phyloP scores from a whole-genome alignment of 2,113 vertebrate genomes.

The Xyrauchen texanus region DNA sequence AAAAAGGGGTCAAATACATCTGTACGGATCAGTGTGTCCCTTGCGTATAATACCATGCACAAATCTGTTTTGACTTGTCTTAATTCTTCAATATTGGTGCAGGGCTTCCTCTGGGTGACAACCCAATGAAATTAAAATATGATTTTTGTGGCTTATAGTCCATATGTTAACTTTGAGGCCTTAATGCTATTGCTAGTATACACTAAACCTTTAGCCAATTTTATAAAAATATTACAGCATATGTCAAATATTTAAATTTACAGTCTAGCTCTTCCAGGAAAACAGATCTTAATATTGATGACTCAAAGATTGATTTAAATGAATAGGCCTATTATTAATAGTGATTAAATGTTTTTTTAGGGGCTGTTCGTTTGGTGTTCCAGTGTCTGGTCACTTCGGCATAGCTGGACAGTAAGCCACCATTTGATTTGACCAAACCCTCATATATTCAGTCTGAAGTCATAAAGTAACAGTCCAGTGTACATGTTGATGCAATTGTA shows the following conservation, averaged over 20 bases:
- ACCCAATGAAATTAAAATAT: neutral
- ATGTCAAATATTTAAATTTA: too few species aligned
- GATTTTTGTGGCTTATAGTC: too few species aligned
- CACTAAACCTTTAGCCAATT: too few species aligned
- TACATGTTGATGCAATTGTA: too few species aligned
- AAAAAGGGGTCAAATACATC: slow-evolving; percentile 23
- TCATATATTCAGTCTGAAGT: too few species aligned
- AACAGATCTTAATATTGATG: too few species aligned
- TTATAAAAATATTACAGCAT: too few species aligned
- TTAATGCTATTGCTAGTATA: too few species aligned
- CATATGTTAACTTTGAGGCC: too few species aligned
- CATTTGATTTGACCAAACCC: neutral
- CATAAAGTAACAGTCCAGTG: too few species aligned
- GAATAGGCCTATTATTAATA: neutral
- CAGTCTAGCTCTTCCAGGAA: too few species aligned
- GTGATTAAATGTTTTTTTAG: slow-evolving; percentile 65
- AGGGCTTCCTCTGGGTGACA: slow-evolving; percentile 7
- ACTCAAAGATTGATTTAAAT: neutral
- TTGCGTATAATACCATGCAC: neutral
- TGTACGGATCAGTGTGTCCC: slow-evolving; percentile 32
- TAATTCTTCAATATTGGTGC: neutral
- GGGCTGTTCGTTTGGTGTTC: slow-evolving; percentile 76
- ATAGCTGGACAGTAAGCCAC: slow-evolving; percentile 80
- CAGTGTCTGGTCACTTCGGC: slow-evolving; percentile 80
- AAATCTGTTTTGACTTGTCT: neutral